Evolutionary conservation across 2,888 invertebrate genomes (phyloP).

Genomic region (Therioaphis trifolii): DNA sequence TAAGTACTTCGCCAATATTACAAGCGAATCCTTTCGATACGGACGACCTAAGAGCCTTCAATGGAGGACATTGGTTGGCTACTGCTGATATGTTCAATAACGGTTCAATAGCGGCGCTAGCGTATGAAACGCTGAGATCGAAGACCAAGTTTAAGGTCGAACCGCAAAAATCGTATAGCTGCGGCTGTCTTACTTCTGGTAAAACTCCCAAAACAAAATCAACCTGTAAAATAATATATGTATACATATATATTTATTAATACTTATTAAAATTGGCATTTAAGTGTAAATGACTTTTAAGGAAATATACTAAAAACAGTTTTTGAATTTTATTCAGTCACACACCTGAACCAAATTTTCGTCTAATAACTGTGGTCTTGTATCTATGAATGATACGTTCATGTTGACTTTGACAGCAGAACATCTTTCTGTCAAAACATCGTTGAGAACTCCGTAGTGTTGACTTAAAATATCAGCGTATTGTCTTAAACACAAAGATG

Average conservation of each 20-base stretch:
- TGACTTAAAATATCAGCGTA: slow-evolving; percentile 86
- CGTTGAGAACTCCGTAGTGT: slow-evolving; percentile 83
- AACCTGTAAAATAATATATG: slow-evolving; percentile 54
- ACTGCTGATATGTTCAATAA: slow-evolving; percentile 88
- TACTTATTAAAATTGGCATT: background rate
- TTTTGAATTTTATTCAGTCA: background rate
- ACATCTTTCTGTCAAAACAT: slow-evolving; percentile 87
- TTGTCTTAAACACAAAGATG: slow-evolving; percentile 83
- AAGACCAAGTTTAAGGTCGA: slow-evolving; percentile 93
- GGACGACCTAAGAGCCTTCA: slow-evolving; percentile 85
- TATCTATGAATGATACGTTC: slow-evolving; percentile 89
- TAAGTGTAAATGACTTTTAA: no score
- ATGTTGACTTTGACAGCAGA: slow-evolving; percentile 95
- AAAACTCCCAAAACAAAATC: slow-evolving; percentile 72
- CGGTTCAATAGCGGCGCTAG: slow-evolving; percentile 89
- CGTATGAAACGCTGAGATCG: slow-evolving; percentile 91
- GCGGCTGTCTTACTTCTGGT: slow-evolving; percentile 89
- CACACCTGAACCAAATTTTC: slow-evolving; percentile 83
- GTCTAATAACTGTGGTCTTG: slow-evolving; percentile 81
- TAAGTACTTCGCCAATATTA: slow-evolving; percentile 86
- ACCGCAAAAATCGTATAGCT: slow-evolving; percentile 94
- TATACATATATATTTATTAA: no score
- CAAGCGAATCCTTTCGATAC: slow-evolving; percentile 93
- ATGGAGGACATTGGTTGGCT: slow-evolving; percentile 91
- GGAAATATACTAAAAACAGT: no score